phyloP scores from a whole-genome alignment of 2,888 invertebrate species.

The Leptopterna dolabrata region DNA sequence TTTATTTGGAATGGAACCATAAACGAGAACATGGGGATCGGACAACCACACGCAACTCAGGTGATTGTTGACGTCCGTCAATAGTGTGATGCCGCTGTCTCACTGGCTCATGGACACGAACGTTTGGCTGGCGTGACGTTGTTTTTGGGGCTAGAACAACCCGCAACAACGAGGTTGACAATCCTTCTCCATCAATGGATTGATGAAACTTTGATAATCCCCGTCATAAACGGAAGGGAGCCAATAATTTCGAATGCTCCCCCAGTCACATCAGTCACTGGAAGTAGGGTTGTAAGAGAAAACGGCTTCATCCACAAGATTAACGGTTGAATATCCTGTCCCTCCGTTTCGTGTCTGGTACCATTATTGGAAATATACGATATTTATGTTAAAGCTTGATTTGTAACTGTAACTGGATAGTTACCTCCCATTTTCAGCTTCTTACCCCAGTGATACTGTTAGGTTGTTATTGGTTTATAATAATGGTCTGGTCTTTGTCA shows the following conservation, averaged over 20 bases:
- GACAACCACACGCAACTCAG: background rate
- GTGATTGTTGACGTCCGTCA: background rate
- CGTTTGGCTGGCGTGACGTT: background rate
- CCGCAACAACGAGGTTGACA: background rate
- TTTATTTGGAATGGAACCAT: background rate
- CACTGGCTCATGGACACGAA: background rate
- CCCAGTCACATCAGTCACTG: background rate
- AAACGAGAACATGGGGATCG: background rate
- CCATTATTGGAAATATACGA: background rate
- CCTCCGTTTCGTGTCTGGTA: background rate
- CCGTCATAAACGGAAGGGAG: background rate
- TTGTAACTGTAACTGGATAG: too few species aligned
- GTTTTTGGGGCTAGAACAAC: background rate
- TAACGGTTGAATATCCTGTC: background rate
- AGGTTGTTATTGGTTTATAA: too few species aligned
- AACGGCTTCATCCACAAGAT: background rate
- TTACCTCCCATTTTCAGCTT: too few species aligned
- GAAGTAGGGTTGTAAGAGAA: background rate
- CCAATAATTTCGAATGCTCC: background rate
- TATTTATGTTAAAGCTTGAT: too few species aligned
- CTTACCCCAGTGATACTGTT: too few species aligned
- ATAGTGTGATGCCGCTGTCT: background rate
- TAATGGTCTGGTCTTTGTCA: too few species aligned
- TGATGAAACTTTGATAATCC: background rate
- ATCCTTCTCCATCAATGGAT: background rate